These are phyloP conservation scores for Gobio occitaniae DNA, from an alignment of 2,797 vertebrate species.

Conservation along the genomic window DNA sequence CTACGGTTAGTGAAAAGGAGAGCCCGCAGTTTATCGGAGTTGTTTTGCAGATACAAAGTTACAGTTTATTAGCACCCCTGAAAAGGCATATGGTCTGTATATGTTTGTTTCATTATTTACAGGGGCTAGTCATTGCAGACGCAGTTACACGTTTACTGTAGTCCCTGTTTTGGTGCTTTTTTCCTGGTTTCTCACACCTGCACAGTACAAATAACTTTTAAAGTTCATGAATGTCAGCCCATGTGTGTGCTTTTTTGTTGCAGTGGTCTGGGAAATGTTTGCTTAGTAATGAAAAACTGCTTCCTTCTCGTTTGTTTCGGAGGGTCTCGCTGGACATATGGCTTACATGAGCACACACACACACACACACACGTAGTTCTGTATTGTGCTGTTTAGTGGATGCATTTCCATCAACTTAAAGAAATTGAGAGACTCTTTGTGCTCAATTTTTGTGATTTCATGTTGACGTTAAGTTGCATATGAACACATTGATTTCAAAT, in stretches of 20 bases:
- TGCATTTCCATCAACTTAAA: neutral
- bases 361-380: neutral
- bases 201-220: conserved; percentile 10
- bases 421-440: neutral
- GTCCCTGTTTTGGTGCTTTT: neutral
- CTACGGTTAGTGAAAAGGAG: too few relatives aligned
- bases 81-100: too few relatives aligned
- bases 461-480: neutral
- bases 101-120: too few relatives aligned
- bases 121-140: neutral
- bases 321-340: conserved; percentile 3
- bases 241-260: neutral
- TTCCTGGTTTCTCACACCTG: conserved; percentile 17
- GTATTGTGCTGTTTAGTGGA: neutral
- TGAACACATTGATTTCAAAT: neutral
- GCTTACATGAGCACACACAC: neutral
- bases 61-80: too few relatives aligned
- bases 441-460: neutral
- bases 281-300: conserved; percentile 62
- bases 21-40: too few relatives aligned
- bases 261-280: conserved; percentile 70
- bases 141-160: neutral
- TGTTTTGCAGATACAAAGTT: too few relatives aligned
- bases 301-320: conserved; percentile 38
- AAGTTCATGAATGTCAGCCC: conserved; percentile 26